Percentiles rank a stretch among this genome's conserved stretches.
Conservation (phyloP, 2,113 vertebrate species). For the Oryzias woworae region DNA sequence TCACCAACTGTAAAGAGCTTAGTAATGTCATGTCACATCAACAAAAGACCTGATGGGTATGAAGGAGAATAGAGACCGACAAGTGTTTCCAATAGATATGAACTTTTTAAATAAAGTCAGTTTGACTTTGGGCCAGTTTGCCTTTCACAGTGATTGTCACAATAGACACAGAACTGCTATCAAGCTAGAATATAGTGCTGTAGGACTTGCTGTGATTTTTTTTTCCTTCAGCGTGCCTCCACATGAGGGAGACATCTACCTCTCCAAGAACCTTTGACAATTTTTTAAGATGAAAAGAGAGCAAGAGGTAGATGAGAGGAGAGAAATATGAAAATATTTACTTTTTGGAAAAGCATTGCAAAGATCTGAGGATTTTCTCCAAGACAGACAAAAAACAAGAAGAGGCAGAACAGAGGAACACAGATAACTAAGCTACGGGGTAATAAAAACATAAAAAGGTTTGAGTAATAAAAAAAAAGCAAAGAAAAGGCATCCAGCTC, state of each 20-base stretch:
- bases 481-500: conserved; percentile 22
- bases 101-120: no score
- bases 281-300: conserved; percentile 23
- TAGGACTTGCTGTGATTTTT: no score
- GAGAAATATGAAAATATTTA: conserved; percentile 65
- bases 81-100: no score
- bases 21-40: no score
- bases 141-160: no score
- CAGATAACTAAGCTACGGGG: background rate
- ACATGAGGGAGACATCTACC: conserved; percentile 72
- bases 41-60: no score
- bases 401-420: background rate
- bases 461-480: conserved; percentile 1
- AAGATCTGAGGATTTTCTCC: conserved; percentile 27
- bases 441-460: background rate
- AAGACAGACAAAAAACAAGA: conserved; percentile 11
- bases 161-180: no score
- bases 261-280: conserved; percentile 8
- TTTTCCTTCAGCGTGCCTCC: conserved; percentile 59
- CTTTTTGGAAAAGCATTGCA: conserved; percentile 44
- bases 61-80: no score
- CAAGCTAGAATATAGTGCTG: no score
- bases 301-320: conserved; percentile 29
- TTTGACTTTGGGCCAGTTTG: no score
- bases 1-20: no score